phyloP scores from a whole-genome alignment of 1,140 invertebrate genomes.

The Drosophila serrata region DNA sequence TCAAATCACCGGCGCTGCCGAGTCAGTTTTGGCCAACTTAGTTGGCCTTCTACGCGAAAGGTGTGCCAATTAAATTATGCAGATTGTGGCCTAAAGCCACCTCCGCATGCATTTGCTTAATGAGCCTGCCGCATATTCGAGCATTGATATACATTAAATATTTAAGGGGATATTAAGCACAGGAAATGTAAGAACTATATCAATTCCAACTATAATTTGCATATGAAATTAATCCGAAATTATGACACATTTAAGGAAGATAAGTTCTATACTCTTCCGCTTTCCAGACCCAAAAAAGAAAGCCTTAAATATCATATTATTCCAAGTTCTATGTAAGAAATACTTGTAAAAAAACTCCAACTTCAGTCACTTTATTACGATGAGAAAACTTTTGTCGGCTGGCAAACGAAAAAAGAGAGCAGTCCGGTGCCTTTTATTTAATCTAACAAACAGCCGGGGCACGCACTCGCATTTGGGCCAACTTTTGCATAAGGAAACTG shows the following conservation, averaged over 20 bases:
- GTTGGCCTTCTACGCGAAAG: constrained; percentile 10
- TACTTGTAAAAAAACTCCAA: constrained; percentile 19
- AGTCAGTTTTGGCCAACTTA: constrained; percentile 31
- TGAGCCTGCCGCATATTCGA: constrained; percentile 28
- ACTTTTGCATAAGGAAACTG: constrained; percentile 75
- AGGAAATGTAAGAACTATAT: not conserved
- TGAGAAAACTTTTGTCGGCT: constrained; percentile 48
- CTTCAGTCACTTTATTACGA: constrained; percentile 69
- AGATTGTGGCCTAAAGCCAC: constrained; percentile 14
- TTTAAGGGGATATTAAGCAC: constrained; percentile 6
- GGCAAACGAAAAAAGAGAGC: constrained; percentile 22
- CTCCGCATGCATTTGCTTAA: constrained; percentile 22
- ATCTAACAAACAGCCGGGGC: constrained; percentile 29
- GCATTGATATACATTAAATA: constrained; percentile 25
- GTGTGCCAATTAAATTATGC: constrained; percentile 51
- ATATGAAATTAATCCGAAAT: not conserved
- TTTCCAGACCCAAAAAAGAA: not conserved
- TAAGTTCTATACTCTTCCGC: no score
- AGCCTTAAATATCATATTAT: constrained; percentile 25
- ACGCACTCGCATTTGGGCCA: constrained; percentile 56
- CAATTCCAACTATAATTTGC: not conserved
- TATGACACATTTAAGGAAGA: not conserved
- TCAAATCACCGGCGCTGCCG: constrained; percentile 23
- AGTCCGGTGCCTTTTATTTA: constrained; percentile 49
- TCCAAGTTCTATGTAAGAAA: constrained; percentile 25